Percentiles rank a stretch among this genome's conserved stretches.
These are phyloP conservation scores for Trachythela sp. DNA, from an alignment of 64 coral and sea anemone genomes.

Conservation along the genomic window DNA sequence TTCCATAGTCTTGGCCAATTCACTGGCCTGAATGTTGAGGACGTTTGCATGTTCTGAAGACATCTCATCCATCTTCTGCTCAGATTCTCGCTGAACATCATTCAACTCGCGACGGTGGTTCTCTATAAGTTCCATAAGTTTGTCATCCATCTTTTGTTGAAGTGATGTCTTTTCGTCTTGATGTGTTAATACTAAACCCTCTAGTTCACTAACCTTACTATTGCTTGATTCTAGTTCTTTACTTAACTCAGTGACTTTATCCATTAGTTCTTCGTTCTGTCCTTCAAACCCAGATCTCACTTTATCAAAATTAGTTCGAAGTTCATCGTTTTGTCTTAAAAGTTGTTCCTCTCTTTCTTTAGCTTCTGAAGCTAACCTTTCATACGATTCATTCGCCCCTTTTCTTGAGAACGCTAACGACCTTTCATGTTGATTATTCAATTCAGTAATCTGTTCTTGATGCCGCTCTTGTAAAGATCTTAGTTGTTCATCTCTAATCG, in stretches of 20 bases:
- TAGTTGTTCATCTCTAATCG: conserved; percentile 2
- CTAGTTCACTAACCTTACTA: conserved; percentile 48
- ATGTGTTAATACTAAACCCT: conserved; percentile 31
- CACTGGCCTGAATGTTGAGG: neutral
- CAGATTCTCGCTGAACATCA: conserved; percentile 45
- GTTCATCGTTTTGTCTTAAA: neutral
- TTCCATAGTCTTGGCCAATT: neutral
- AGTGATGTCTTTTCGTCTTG: conserved; percentile 47
- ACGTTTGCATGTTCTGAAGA: conserved; percentile 30
- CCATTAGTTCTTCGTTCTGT: neutral
- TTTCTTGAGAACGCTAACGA: neutral
- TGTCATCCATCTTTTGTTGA: conserved; percentile 45
- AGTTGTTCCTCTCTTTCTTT: conserved; percentile 15
- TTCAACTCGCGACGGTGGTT: conserved; percentile 57
- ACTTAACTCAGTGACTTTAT: neutral
- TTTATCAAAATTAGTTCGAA: neutral
- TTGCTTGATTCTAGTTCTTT: conserved; percentile 53
- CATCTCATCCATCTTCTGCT: conserved; percentile 21
- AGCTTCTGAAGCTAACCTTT: neutral
- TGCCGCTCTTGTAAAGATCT: conserved; percentile 5
- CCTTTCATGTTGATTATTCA: neutral
- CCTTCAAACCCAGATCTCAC: neutral
- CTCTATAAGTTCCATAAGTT: conserved; percentile 64
- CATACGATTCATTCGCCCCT: neutral
- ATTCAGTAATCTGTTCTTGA: neutral